Evolutionary conservation across 1,140 invertebrate genomes (phyloP), one percentile per base, ranked within the genome.

Genomic region (Planococcus citri): DNA sequence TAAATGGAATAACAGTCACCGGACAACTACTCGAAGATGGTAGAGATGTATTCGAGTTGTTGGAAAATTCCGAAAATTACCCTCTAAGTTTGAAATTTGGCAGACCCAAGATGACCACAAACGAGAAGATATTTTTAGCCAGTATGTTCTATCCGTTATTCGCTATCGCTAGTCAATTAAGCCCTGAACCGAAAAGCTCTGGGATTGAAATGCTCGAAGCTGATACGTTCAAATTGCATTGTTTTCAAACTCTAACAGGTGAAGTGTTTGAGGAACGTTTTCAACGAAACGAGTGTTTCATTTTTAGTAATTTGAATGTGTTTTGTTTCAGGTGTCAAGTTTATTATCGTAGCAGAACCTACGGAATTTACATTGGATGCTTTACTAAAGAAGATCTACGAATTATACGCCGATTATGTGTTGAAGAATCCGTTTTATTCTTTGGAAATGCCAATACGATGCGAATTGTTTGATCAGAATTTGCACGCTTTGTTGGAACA

Each of bases 391-490:
- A 88, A 91, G 77, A 88, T 99, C 24, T 98, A 99, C 78, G 97
- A 99, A 80, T 79, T 98, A 0, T 99, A 99, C 81, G 87, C 95
- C 0, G 97, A 99, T 83, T 99, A 89, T 83, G 97, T 95, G 4
- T 81, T 99, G 0, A 99, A 99, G 79, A 99, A 99, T 83, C 97
- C 97, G 20, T 99, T 99, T 80, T 99, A 99, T 81, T 95, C 95
- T 0, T 80, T 98, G 58, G 97, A 99, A 81, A 98, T 98, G 95
- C 97, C 97, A 3, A 97, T 99, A 73, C 84, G 95, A 71, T 98
- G 95, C 80, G 95, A 98, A 79, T 82, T 98, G 27, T 99, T 99
- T 81, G 94, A 97, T 77, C 88, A 86, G 4, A 92, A 96, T 78
- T 81, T 99, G 70, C 91, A 96, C 79, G 82, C 81, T 64, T 79